Evolutionary conservation across 1,140 invertebrate genomes (phyloP).

Genomic region (Drosophila kanapiae): DNA sequence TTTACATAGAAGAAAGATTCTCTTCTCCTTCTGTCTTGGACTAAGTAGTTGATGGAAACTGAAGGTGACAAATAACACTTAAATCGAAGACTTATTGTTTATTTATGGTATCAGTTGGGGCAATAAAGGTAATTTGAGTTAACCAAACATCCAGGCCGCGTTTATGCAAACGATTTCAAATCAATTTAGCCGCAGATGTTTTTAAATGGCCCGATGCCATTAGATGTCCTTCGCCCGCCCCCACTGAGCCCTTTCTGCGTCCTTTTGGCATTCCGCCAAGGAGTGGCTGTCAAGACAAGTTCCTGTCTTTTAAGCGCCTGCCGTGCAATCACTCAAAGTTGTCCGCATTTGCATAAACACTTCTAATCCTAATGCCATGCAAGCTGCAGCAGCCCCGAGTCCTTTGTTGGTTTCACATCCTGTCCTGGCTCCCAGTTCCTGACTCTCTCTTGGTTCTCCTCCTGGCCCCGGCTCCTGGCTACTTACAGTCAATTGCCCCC

Average conservation of each 20-base stretch:
- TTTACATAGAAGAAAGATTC: no score
- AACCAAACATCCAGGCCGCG: constrained; percentile 13
- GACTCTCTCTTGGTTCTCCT: not conserved
- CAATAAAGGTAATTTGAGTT: constrained; percentile 37
- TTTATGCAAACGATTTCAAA: constrained; percentile 59
- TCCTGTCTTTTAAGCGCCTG: constrained; percentile 39
- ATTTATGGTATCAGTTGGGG: constrained; percentile 12
- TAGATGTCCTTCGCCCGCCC: constrained; percentile 5
- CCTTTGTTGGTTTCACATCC: constrained; percentile 22
- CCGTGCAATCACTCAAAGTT: constrained; percentile 77
- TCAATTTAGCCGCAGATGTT: constrained; percentile 53
- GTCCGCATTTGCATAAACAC: constrained; percentile 81
- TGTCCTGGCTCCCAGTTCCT: constrained; percentile 3
- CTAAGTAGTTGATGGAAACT: no score
- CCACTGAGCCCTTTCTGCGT: not conserved
- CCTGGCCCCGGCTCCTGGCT: constrained; percentile 40
- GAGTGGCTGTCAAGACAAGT: constrained; percentile 35
- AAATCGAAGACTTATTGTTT: constrained; percentile 19
- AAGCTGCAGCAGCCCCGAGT: constrained; percentile 53
- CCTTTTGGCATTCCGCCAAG: constrained; percentile 35
- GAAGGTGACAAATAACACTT: not conserved
- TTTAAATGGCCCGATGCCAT: constrained; percentile 51
- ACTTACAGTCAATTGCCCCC: constrained; percentile 77
- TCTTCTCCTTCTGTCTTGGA: no score
- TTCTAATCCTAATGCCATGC: constrained; percentile 78